Evolutionary conservation across 2,113 vertebrate genomes (phyloP).

Genomic region (Prunella fulvescens): DNA sequence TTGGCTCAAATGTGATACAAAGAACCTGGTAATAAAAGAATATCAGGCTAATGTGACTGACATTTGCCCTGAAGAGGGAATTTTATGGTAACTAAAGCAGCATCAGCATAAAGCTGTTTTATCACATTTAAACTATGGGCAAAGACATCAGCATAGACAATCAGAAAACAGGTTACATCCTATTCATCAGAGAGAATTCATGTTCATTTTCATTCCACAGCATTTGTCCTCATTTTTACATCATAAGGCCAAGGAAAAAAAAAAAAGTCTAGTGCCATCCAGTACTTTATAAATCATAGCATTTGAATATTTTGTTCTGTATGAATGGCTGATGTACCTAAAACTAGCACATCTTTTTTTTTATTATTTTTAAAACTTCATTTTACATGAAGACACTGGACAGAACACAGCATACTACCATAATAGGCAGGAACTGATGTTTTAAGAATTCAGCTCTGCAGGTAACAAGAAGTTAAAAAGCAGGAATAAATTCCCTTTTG

Average conservation of each 20-base stretch:
- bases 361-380: not conserved
- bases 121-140: not conserved
- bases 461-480: not conserved
- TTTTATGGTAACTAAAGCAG: not conserved
- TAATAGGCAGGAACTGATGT: not conserved
- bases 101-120: not conserved
- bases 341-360: not conserved
- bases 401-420: not conserved
- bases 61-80: not conserved
- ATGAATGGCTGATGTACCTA: not conserved
- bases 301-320: not conserved
- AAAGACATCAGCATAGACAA: not conserved
- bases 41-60: not conserved
- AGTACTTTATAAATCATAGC: not conserved
- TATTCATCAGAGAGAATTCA: not conserved
- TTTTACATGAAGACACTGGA: not conserved
- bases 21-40: not conserved
- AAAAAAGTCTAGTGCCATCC: not conserved
- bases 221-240: not conserved
- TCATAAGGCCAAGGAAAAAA: not conserved
- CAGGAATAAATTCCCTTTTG: not conserved
- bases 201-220: not conserved
- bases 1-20: not conserved
- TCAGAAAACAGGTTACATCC: not conserved
- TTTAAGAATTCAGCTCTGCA: not conserved